These are phyloP conservation scores for Coregonus ussuriensis DNA, from an alignment of 2,797 vertebrate species.

Conservation along the genomic window DNA sequence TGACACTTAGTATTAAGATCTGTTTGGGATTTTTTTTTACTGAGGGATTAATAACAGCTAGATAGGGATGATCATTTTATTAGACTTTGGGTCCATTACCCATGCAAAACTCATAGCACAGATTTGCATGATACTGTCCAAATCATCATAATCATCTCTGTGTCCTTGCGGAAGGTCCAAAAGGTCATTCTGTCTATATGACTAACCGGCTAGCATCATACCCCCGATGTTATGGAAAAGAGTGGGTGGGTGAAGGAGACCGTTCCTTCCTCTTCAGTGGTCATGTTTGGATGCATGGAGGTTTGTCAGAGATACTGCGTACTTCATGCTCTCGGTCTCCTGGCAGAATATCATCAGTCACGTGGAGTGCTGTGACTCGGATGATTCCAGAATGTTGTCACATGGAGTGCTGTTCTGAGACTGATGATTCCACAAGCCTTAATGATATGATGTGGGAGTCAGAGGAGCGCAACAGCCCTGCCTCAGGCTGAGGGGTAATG, in stretches of 20 bases:
- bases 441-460: constrained; percentile 45
- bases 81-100: not conserved
- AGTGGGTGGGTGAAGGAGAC: not conserved
- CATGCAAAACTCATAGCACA: constrained; percentile 1
- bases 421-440: constrained; percentile 20
- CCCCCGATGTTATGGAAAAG: constrained; percentile 13
- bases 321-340: constrained; percentile 19
- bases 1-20: too few relatives aligned
- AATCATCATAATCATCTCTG: constrained; percentile 20
- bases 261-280: constrained; percentile 10
- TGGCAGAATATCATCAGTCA: not conserved
- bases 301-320: constrained; percentile 27
- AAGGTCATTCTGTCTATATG: constrained; percentile 25
- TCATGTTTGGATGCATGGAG: constrained; percentile 15
- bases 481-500: constrained; percentile 7
- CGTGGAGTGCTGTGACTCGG: not conserved
- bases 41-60: not conserved
- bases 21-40: not conserved
- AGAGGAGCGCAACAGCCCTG: too few relatives aligned
- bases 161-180: constrained; percentile 20
- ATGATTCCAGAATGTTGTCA: not conserved
- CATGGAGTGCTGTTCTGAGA: not conserved
- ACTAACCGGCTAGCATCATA: constrained; percentile 41
- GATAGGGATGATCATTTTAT: constrained; percentile 9
- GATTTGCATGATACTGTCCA: not conserved